Conservation (phyloP, 2,113 vertebrate genomes). For the Manacus vitellinus region DNA sequence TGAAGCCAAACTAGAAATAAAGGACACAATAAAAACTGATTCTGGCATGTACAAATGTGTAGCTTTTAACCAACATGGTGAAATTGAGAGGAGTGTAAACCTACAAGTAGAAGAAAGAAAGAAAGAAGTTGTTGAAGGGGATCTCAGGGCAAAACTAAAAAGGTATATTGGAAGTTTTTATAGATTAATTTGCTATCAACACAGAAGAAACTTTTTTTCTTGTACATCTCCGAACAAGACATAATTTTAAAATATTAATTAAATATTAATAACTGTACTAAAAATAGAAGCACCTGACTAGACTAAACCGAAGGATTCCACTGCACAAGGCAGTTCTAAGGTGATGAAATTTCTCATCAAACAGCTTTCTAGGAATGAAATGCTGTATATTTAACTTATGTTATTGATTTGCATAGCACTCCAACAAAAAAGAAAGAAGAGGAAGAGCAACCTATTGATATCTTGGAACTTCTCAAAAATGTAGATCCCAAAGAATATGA, state of each 20-base stretch:
- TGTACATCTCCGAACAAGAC: background rate
- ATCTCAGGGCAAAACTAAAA: slow-evolving; percentile 91
- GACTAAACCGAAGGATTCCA: background rate
- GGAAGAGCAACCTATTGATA: slow-evolving; percentile 92
- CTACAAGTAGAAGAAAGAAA: slow-evolving; percentile 89
- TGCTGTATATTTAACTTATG: background rate
- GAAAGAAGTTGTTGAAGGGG: slow-evolving; percentile 84
- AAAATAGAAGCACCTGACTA: background rate
- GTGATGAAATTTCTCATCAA: background rate
- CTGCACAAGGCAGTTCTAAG: background rate
- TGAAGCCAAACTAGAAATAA: slow-evolving; percentile 90
- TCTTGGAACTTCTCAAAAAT: slow-evolving; percentile 95
- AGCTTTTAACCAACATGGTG: slow-evolving; percentile 88
- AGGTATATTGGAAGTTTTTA: slow-evolving; percentile 78
- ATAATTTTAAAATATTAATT: background rate
- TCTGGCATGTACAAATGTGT: slow-evolving; percentile 90
- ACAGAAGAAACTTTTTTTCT: background rate
- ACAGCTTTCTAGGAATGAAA: background rate
- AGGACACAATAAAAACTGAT: slow-evolving; percentile 88
- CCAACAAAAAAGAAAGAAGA: slow-evolving; percentile 90
- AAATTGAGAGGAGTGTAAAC: slow-evolving; percentile 88
- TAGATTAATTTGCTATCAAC: background rate
- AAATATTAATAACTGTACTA: background rate
- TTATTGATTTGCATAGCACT: slow-evolving; percentile 77
- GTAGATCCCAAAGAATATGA: slow-evolving; percentile 99